Conservation (phyloP, 2,797 vertebrate species). For the Leucoraja ocellata region DNA sequence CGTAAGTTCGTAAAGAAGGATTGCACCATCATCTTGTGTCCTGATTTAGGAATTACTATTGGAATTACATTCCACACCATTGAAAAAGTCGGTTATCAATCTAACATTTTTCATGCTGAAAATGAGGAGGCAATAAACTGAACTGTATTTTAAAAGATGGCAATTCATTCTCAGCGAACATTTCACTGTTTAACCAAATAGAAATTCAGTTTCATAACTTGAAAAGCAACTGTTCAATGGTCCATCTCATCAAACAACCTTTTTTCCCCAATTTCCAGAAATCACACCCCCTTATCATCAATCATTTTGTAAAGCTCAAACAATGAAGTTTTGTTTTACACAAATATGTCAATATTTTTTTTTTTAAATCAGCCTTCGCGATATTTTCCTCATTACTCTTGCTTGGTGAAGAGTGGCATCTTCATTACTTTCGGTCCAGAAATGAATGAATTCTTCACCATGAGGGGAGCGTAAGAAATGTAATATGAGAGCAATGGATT, state of each 20-base stretch:
- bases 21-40: neutral
- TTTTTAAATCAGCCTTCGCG: neutral
- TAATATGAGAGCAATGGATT: neutral
- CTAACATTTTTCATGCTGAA: neutral
- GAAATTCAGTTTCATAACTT: neutral
- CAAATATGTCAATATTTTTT: too few relatives aligned
- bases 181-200: neutral
- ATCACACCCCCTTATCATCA: neutral
- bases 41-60: neutral
- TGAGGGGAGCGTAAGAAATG: neutral
- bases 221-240: neutral
- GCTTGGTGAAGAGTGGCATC: neutral
- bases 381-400: neutral
- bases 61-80: neutral
- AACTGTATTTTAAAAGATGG: neutral
- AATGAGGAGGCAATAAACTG: neutral
- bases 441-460: neutral
- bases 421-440: neutral
- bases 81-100: neutral
- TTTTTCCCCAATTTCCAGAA: neutral
- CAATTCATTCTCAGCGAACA: neutral
- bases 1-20: neutral
- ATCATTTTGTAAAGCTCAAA: neutral
- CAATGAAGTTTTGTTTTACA: neutral
- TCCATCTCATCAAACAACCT: neutral